Evolutionary conservation across 2,888 invertebrate genomes (phyloP), one percentile per base, ranked within the genome.

Genomic region (Baronia brevicornis): DNA sequence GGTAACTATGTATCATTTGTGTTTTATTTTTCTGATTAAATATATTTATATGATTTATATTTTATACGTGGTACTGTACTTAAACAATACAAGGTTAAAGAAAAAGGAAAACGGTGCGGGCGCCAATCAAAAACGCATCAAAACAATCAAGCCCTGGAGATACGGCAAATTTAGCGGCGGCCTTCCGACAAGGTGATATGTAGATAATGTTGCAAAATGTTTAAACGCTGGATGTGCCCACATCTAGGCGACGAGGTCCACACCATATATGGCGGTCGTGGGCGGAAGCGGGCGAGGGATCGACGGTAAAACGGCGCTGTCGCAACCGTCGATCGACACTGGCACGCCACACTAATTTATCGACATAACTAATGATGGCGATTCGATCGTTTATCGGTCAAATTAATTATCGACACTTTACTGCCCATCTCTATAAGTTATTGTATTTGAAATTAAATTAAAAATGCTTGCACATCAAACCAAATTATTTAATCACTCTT

Each of bases 71-170:
- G n/a, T n/a, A n/a, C n/a, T n/a, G n/a, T n/a, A n/a, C n/a, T n/a
- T n/a, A n/a, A n/a, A n/a, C n/a, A n/a, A n/a, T n/a, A n/a, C n/a
- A n/a, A n/a, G n/a, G n/a, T n/a, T n/a, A n/a, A n/a, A n/a, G n/a
- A n/a, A 37, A 46, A 42, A 40, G 25, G 32, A 39, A 51, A 50
- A 44, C 53, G 51, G 54, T 51, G 48, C 64, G 63, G 64, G 60
- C 58, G 48, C 58, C 49, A 63, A 75, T 74, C 56, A 69, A 70
- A 65, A 66, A 54, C 56, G 35, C 64, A 66, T 70, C 54, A 61
- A 62, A 55, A 46, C 61, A 67, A 57, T 60, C 44, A 44, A 31
- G 34, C 43, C 48, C 20, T 29, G 52, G 54, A 62, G 59, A 66
- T 60, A 53, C 49, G 58, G 58, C 48, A 44, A 67, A 56, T 69